Evolutionary conservation across 1,140 invertebrate genomes (phyloP), one percentile per base, ranked within the genome.

Genomic region (Camponotus floridanus): DNA sequence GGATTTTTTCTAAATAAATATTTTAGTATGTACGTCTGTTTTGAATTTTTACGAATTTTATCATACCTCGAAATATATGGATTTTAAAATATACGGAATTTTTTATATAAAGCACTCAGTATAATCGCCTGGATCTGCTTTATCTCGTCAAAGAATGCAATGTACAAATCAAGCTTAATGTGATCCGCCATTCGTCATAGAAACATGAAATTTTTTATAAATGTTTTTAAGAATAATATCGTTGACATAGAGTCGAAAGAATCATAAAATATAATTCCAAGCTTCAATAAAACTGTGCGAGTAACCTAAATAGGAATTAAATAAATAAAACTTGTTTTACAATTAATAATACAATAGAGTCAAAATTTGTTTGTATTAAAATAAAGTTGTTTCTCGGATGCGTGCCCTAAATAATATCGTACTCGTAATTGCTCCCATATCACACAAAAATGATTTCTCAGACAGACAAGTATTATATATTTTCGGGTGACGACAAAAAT

Each of bases 201-300:
- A 79, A 79, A 42, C n/a, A 36, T 26, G 26, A 2, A 61, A 73
- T 45, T 81, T 81, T 81, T 81, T 73, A 33, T 26, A 59, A 26
- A 61, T 3, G 26, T 18, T 71, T 6, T 21, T 71, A 57, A 57
- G 3, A 51, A 71, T 81, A 71, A 45, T 11, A 45, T 36, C 26
- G 7, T 51, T 15, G 59, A 67, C 8, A 81, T 39, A 13, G 6
- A 39, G 4, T 39, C n/a, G n/a, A 51, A 5, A 81, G 4, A 59
- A 81, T 73, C 33, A 59, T 21, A 11, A 11, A 7, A 26, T 73
- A 59, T 36, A 71, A 71, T 36, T 15, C 26, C 0, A 55, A 55
- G 5, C 73, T 45, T 59, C 7, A 21, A 33, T 45, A 31, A 51
- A 71, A 45, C 26, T 33, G 5, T 15, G 21, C 31, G 51, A 31